Evolutionary conservation across 2,113 vertebrate genomes (phyloP), one percentile per base, ranked within the genome.

Genomic region (Phylloscopus whistleri): DNA sequence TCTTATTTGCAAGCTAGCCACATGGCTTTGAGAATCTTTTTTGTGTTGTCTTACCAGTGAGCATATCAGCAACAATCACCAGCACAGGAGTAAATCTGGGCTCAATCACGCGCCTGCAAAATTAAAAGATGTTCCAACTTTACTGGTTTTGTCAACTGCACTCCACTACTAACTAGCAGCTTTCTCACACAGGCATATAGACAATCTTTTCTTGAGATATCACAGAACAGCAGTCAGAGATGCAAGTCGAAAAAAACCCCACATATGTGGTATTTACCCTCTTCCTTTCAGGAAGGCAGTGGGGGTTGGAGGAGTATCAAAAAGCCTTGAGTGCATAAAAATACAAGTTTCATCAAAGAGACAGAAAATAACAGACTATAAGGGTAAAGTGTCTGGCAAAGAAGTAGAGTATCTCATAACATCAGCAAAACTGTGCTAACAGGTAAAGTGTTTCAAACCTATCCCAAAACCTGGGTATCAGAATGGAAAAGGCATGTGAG

Each of bases 21-120:
- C 9, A 46, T 0, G 1, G 18, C 56, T 86, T 53, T 62, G 16
- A 77, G 6, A 51, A 46, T 44, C 7, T 26, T 56, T 58, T 58
- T 17, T 59, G 55, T n/a, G 7, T 53, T 73, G 17, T 83, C 98
- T 98, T 96, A 99, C 99, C 99, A 73, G 99, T 98, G 84, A 99
- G 97, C 89, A 99, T 98, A 87, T 99, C 99, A 5, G 99, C 98
- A 75, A 98, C 98, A 70, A 95, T 98, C 76, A 98, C 95, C 49
- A 99, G 97, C 86, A 99, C 94, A 53, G 98, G 89, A 60, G 99
- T 97, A 97, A 99, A 99, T 93, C 99, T 98, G 56, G 98, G 96
- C 87, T 99, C 98, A 86, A 98, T 98, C 62, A 99, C 78, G 91
- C 99, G 97, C 91, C 99, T 99, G 97, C 60, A 94, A 95, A 95